A percentile compares a stretch with the other conserved stretches of the same genome.
Conservation (phyloP, 1,140 invertebrate species). For the Apis cerana region DNA sequence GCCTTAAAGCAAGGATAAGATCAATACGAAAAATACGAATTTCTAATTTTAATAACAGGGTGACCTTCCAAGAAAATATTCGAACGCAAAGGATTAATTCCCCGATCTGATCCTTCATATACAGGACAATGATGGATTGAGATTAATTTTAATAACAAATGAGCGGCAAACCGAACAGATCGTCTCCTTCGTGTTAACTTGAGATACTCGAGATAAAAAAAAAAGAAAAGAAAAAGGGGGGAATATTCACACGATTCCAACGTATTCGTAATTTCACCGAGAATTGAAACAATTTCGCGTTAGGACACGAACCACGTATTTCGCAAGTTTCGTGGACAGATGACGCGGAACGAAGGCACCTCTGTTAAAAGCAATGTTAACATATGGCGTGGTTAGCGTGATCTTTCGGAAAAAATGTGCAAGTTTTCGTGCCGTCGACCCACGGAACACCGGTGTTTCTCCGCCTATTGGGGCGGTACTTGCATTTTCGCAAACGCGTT, state of each 20-base stretch:
- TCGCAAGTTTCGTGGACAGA: slow-evolving; percentile 18
- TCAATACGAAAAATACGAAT: too few relatives aligned
- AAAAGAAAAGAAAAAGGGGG: too few relatives aligned
- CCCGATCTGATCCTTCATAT: too few relatives aligned
- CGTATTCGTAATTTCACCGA: too few relatives aligned
- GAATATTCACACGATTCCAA: too few relatives aligned
- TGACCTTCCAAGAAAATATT: too few relatives aligned
- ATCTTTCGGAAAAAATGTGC: slow-evolving; percentile 44
- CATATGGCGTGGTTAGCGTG: slow-evolving; percentile 18
- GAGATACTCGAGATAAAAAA: too few relatives aligned
- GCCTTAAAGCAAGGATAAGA: too few relatives aligned
- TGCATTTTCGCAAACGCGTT: slow-evolving; percentile 57
- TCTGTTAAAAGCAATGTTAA: slow-evolving; percentile 20
- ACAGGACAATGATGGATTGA: neutral
- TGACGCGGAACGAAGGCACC: slow-evolving; percentile 5
- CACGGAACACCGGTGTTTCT: slow-evolving; percentile 12
- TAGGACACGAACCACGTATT: neutral
- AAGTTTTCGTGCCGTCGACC: slow-evolving; percentile 37
- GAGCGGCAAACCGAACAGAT: neutral
- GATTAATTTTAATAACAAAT: neutral
- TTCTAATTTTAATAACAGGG: too few relatives aligned
- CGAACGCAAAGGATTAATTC: too few relatives aligned
- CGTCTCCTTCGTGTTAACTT: too few relatives aligned
- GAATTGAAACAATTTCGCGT: neutral
- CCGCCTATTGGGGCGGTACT: slow-evolving; percentile 48